phyloP scores from a whole-genome alignment of 2,797 vertebrate species.

The Xenops minutus region DNA sequence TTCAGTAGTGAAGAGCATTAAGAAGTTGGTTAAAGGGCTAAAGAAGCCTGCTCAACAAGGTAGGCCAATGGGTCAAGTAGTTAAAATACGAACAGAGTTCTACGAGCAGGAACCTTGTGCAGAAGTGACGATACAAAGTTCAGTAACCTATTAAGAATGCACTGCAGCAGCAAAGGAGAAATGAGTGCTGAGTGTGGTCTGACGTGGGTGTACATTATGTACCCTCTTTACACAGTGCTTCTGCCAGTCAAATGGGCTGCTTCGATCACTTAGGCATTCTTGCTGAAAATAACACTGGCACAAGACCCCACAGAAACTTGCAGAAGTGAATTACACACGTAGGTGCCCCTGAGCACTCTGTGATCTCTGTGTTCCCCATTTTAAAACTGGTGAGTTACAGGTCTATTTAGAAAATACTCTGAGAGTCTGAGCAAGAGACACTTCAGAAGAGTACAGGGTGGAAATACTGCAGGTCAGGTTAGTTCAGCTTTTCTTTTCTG shows the following conservation, averaged over 20 bases:
- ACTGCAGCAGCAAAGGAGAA: background rate
- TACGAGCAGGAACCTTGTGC: background rate
- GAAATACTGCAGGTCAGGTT: background rate
- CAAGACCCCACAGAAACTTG: background rate
- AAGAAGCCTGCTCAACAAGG: background rate
- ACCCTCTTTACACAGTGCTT: background rate
- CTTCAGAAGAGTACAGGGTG: background rate
- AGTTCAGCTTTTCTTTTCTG: background rate
- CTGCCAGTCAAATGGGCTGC: background rate
- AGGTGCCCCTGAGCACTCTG: background rate
- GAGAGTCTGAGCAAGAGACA: background rate
- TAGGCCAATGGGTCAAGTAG: background rate
- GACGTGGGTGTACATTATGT: background rate
- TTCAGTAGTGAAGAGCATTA: background rate
- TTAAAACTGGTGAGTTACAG: background rate
- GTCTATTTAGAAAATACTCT: background rate
- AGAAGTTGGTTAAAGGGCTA: background rate
- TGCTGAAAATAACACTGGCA: constrained; percentile 26
- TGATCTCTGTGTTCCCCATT: background rate
- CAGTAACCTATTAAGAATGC: background rate
- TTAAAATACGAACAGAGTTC: background rate
- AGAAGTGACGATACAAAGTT: background rate
- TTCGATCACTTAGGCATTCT: background rate
- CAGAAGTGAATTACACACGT: background rate
- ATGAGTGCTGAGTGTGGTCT: background rate